Evolutionary conservation across 1,140 invertebrate species (phyloP).

Genomic region (Atopsyche davidsoni): DNA sequence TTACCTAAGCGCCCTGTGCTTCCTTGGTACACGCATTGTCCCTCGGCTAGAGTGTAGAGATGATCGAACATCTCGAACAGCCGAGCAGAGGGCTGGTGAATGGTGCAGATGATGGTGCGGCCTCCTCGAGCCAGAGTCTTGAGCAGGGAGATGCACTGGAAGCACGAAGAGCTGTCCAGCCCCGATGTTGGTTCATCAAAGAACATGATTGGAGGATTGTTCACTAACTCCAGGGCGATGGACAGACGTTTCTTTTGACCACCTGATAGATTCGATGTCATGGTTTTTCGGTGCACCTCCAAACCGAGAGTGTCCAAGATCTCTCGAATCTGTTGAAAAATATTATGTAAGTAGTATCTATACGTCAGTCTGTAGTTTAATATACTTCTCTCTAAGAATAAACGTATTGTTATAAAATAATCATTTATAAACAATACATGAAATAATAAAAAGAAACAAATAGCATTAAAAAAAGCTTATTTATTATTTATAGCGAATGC

Average conservation of each 20-base stretch:
- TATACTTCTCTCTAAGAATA: too few relatives aligned
- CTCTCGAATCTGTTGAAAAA: conserved; percentile 68
- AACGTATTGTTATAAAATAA: too few relatives aligned
- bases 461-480: too few relatives aligned
- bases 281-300: conserved; percentile 77
- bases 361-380: too few relatives aligned
- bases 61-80: conserved; percentile 97
- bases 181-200: conserved; percentile 97
- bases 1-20: conserved; percentile 65
- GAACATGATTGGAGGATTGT: conserved; percentile 94
- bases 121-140: conserved; percentile 86
- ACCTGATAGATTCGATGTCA: conserved; percentile 86
- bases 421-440: too few relatives aligned
- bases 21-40: conserved; percentile 91
- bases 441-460: too few relatives aligned
- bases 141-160: conserved; percentile 83
- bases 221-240: conserved; percentile 92
- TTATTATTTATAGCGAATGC: too few relatives aligned
- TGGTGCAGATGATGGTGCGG: conserved; percentile 93
- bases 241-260: conserved; percentile 94
- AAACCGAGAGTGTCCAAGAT: conserved; percentile 86
- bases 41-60: conserved; percentile 87
- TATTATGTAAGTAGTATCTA: conserved; percentile 10
- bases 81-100: conserved; percentile 94
- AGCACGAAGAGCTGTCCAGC: conserved; percentile 89